These are phyloP conservation scores for Phlogophora meticulosa DNA, from an alignment of 2,888 invertebrate genomes.

Conservation along the genomic window DNA sequence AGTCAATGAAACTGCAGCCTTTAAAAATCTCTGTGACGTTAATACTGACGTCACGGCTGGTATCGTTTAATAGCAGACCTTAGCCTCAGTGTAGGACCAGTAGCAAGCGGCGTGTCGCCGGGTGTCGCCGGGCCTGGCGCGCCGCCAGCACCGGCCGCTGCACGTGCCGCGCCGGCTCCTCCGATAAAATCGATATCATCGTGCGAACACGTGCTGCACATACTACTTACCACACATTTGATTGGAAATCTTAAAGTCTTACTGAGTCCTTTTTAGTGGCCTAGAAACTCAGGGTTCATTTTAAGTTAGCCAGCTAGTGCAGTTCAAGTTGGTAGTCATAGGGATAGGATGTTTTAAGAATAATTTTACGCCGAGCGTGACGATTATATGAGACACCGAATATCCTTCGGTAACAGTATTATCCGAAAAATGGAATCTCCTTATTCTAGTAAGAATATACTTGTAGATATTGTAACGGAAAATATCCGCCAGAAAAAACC, in stretches of 20 bases:
- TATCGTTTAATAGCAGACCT: background rate
- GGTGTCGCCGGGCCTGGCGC: slow-evolving; percentile 36
- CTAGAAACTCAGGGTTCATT: background rate
- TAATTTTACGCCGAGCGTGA: background rate
- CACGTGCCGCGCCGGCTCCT: slow-evolving; percentile 23
- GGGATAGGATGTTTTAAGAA: background rate
- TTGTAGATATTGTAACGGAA: slow-evolving; percentile 9
- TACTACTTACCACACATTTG: slow-evolving; percentile 1
- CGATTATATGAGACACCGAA: background rate
- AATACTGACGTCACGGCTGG: background rate
- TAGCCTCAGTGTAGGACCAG: background rate
- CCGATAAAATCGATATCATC: slow-evolving; percentile 49
- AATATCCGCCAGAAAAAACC: slow-evolving; percentile 2
- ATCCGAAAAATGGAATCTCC: background rate
- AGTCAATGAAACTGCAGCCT: background rate
- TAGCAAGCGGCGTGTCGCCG: background rate
- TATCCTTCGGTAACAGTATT: too few relatives aligned
- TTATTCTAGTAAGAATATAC: background rate
- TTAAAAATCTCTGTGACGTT: background rate
- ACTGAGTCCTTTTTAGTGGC: background rate
- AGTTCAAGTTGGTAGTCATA: background rate
- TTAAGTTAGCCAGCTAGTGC: background rate
- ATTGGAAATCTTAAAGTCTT: background rate
- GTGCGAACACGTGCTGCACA: slow-evolving; percentile 21
- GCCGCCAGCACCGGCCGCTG: slow-evolving; percentile 60